Conservation (phyloP, 2,797 vertebrate species). For the Meda fulgida region DNA sequence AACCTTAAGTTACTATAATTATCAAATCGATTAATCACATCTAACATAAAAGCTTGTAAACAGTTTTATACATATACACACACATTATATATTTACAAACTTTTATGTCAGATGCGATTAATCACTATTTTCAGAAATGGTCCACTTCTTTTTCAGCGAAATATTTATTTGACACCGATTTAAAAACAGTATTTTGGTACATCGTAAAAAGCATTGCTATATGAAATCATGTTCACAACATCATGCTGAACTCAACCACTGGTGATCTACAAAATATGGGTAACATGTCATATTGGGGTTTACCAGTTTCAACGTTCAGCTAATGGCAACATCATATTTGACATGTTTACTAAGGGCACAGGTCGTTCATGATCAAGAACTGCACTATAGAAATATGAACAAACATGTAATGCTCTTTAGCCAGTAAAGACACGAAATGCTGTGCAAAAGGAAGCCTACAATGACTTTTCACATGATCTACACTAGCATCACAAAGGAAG, state of each 20-base stretch:
- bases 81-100: no score
- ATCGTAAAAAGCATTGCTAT: conserved; percentile 5
- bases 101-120: no score
- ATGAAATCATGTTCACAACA: conserved; percentile 3
- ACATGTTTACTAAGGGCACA: background rate
- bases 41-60: no score
- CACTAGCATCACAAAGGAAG: conserved; percentile 17
- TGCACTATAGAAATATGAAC: background rate
- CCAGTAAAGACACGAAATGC: conserved; percentile 4
- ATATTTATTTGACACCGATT: conserved; percentile 37
- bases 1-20: no score
- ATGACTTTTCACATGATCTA: conserved; percentile 24
- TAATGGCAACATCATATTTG: background rate
- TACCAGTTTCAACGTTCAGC: background rate
- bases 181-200: conserved; percentile 26
- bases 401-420: background rate
- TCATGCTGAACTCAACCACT: background rate
- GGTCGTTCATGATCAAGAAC: background rate
- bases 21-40: no score
- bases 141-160: background rate
- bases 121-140: background rate
- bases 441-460: conserved; percentile 15
- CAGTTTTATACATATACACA: no score
- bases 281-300: background rate
- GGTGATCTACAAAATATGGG: background rate